Percentiles rank a stretch among this genome's conserved stretches.
Evolutionary conservation across 2,797 vertebrate genomes (phyloP).

Genomic region (Labroides dimidiatus): DNA sequence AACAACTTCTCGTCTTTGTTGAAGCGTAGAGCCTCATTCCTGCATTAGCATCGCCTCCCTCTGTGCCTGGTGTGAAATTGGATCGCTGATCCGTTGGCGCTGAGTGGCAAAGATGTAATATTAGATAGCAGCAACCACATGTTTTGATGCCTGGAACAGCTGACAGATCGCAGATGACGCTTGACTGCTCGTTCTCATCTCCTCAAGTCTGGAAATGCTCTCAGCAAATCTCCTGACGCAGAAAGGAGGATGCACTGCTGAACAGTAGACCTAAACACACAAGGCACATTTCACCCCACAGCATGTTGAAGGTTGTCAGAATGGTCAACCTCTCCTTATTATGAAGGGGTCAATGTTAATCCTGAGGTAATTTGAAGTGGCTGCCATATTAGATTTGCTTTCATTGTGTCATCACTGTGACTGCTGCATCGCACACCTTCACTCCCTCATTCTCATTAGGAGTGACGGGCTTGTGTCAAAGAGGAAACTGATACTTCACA

Average conservation of each 20-base stretch:
- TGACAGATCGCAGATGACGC: constrained; percentile 65
- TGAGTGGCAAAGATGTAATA: constrained; percentile 83
- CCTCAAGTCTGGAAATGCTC: constrained; percentile 51
- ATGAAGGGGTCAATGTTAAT: constrained; percentile 58
- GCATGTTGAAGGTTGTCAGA: constrained; percentile 25
- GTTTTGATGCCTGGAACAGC: constrained; percentile 68
- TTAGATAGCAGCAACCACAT: constrained; percentile 70
- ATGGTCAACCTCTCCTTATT: constrained; percentile 18
- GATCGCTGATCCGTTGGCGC: constrained; percentile 82
- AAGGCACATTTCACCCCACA: not conserved
- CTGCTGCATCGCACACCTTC: not conserved
- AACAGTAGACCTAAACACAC: not conserved
- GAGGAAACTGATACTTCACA: constrained; percentile 45
- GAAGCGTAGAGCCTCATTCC: constrained; percentile 69
- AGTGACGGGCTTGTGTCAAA: constrained; percentile 55
- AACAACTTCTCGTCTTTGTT: constrained; percentile 68
- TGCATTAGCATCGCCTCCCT: constrained; percentile 60
- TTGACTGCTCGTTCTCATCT: constrained; percentile 58
- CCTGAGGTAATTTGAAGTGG: constrained; percentile 45
- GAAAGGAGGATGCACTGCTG: constrained; percentile 7
- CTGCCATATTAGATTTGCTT: constrained; percentile 62
- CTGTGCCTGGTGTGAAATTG: constrained; percentile 85
- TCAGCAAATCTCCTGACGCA: constrained; percentile 44
- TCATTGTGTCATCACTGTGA: constrained; percentile 34
- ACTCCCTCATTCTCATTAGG: constrained; percentile 32